Conservation (phyloP, 2,888 invertebrate genomes). For the Epicampocera succincta region DNA sequence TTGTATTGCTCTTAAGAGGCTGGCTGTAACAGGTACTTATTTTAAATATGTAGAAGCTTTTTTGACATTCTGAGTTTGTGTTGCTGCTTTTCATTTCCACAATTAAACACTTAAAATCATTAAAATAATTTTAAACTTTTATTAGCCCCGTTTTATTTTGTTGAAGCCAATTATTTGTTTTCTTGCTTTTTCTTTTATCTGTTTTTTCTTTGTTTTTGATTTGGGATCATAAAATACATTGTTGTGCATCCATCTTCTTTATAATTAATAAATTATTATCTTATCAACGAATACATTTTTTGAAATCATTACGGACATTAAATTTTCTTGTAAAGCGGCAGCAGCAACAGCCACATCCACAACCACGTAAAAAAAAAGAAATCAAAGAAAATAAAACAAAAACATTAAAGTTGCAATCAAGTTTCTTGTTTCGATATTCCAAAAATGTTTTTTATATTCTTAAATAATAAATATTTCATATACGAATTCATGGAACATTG, state of each 20-base stretch:
- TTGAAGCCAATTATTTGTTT: not conserved
- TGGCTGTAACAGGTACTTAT: too few species aligned
- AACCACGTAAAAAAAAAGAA: not conserved
- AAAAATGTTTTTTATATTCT: not conserved
- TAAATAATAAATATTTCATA: slow-evolving; percentile 29
- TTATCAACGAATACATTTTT: slow-evolving; percentile 26
- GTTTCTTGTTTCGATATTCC: slow-evolving; percentile 31
- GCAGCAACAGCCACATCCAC: too few species aligned
- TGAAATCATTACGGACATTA: slow-evolving; percentile 27
- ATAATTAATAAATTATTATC: slow-evolving; percentile 50
- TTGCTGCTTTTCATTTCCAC: too few species aligned
- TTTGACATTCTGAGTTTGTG: too few species aligned
- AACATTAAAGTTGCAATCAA: slow-evolving; percentile 23
- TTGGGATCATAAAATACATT: slow-evolving; percentile 18
- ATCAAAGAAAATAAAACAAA: slow-evolving; percentile 14
- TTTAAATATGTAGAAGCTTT: too few species aligned
- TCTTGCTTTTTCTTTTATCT: not conserved
- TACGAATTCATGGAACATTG: not conserved
- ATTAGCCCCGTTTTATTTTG: too few species aligned
- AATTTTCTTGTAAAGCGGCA: slow-evolving; percentile 12
- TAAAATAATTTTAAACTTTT: not conserved
- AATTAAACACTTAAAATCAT: not conserved
- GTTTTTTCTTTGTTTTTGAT: not conserved
- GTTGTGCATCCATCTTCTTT: slow-evolving; percentile 24
- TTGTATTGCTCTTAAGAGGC: too few species aligned